Conservation (phyloP, 2,888 invertebrate genomes). For the Eupithecia dodoneata region DNA sequence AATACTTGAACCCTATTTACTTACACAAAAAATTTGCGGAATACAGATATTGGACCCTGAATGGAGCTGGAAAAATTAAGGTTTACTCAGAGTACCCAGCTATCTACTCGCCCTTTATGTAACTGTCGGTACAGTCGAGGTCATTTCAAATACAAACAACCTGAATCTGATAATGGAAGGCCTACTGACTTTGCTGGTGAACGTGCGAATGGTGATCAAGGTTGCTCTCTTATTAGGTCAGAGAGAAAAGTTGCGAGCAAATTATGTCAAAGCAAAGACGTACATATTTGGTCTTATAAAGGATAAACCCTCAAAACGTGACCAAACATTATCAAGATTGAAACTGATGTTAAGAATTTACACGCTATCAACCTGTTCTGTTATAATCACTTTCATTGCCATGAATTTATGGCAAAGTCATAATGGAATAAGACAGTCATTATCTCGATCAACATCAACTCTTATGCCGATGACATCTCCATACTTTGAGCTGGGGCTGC, state of each 20-base stretch:
- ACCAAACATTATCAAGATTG: slow-evolving; percentile 18
- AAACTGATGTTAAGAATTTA: slow-evolving; percentile 12
- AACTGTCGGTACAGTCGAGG: slow-evolving; percentile 60
- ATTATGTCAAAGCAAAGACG: slow-evolving; percentile 60
- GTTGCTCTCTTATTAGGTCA: slow-evolving; percentile 53
- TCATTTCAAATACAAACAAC: slow-evolving; percentile 52
- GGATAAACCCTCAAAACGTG: slow-evolving; percentile 44
- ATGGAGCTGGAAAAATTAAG: slow-evolving; percentile 61
- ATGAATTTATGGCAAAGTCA: not conserved
- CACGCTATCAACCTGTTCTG: slow-evolving; percentile 45
- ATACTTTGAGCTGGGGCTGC: slow-evolving; percentile 62
- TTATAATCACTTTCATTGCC: not conserved
- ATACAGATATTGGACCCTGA: slow-evolving; percentile 63
- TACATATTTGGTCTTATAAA: slow-evolving; percentile 53
- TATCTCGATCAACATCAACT: slow-evolving; percentile 62
- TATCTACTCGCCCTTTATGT: slow-evolving; percentile 57
- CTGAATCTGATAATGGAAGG: slow-evolving; percentile 58
- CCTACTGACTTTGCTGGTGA: slow-evolving; percentile 59
- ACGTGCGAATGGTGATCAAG: slow-evolving; percentile 52
- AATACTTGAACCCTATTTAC: slow-evolving; percentile 51
- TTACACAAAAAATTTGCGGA: slow-evolving; percentile 60
- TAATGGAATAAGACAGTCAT: slow-evolving; percentile 53
- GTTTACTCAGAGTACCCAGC: slow-evolving; percentile 50
- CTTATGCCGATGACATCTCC: slow-evolving; percentile 68
- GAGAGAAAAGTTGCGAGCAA: slow-evolving; percentile 51